Base-by-base conservation (phyloP, 2,113 vertebrate genomes). In the Cyprinus carpio region DNA sequence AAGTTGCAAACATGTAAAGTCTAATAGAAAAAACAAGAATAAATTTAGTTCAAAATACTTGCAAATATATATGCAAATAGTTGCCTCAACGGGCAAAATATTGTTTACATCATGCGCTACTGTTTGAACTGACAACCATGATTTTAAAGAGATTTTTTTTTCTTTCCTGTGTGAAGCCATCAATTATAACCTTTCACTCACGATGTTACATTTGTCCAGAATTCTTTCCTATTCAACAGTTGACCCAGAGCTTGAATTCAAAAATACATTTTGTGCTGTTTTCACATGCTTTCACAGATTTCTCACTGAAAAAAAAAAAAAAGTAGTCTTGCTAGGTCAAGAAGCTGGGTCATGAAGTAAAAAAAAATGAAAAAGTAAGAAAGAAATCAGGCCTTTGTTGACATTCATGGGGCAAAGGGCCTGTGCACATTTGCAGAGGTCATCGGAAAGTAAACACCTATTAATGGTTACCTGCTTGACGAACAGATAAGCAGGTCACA, bases 401-500 rank as follows among this genome's bases (percentile, higher is more conserved):
- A 96, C 95, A 95, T 97, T 97, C 94, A 92, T 91, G 90, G 93
- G 93, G 93, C 95, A 94, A 94, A 94, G 94, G 94, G 92, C 91
- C 93, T 92, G 91, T 92, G 95, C 92, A 87, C 90, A 95, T 95
- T 95, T 95, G 94, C 95, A 96, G 95, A 98, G 97, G 97, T 97
- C 97, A 97, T 95, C 95, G 92, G 93, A 95, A 96, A 96, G 96
- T 96, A 98, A 99, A 98, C 96, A 98, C 94, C 95, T 97, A 98
- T 99, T 99, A 99, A 99, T 99, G 97, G 96, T 98, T 99, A 98
- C 97, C 97, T 92, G 95, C 95, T 93, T 96, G 95, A 95, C 95
- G 95, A 94, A 95, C 94, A 96, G 97, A 96, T 96, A 97, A 97
- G 95, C 95, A 92, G 95, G 96, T 96, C 95, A 94, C 88, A 95